phyloP scores from a whole-genome alignment of 2,113 vertebrate species.

The Trichomycterus rosablanca region DNA sequence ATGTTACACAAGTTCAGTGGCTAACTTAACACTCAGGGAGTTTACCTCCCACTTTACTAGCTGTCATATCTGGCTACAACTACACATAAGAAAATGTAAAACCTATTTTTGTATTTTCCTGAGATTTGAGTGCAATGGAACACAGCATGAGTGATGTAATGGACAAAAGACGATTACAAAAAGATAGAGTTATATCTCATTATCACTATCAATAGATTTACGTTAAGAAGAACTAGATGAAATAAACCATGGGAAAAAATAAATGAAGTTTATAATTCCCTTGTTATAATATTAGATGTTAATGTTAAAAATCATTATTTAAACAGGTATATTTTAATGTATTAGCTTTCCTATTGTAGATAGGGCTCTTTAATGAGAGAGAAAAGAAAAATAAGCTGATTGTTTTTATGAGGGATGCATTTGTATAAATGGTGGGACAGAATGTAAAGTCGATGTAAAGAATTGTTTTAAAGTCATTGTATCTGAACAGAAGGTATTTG shows the following conservation, averaged over 20 bases:
- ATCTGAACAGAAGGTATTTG: conserved; percentile 55
- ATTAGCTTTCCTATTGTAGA: conserved; percentile 69
- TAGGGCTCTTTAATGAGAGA: conserved; percentile 54
- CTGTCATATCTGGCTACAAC: too few relatives aligned
- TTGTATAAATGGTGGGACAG: conserved; percentile 50
- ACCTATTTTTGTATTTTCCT: too few relatives aligned
- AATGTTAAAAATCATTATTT: conserved; percentile 73
- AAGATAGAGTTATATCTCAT: conserved; percentile 66
- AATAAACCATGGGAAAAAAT: conserved; percentile 69
- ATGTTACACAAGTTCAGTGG: too few relatives aligned
- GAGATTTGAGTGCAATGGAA: too few relatives aligned
- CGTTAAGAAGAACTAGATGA: conserved; percentile 61
- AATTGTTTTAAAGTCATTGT: conserved; percentile 46
- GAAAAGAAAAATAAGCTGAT: conserved; percentile 59
- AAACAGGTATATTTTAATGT: conserved; percentile 72
- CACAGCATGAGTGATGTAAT: not conserved
- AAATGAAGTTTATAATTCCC: conserved; percentile 70
- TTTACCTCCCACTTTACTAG: too few relatives aligned
- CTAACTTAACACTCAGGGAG: too few relatives aligned
- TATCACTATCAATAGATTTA: conserved; percentile 69
- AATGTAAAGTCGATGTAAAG: not conserved
- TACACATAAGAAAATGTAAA: too few relatives aligned
- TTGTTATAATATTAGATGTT: conserved; percentile 66
- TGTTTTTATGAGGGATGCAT: conserved; percentile 67
- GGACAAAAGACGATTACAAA: conserved; percentile 37